Conservation (phyloP, 2,113 vertebrate species). For the Halichoeres trimaculatus region DNA sequence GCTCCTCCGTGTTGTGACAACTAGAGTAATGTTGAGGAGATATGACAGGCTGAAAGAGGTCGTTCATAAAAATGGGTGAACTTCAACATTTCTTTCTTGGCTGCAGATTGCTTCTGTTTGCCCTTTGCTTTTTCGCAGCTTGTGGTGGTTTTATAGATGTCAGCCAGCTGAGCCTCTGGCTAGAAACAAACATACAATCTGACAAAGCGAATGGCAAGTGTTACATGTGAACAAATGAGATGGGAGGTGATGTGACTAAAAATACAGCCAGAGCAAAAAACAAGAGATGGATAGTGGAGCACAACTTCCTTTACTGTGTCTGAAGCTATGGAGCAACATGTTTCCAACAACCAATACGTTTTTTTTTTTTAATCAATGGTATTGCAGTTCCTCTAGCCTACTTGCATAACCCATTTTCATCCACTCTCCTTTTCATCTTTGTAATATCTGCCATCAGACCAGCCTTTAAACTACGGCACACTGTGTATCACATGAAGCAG, state of each 20-base stretch:
- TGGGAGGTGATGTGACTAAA: constrained; percentile 3
- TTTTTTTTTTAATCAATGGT: background rate
- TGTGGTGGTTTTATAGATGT: constrained; percentile 59
- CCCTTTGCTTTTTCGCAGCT: constrained; percentile 40
- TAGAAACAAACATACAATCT: constrained; percentile 23
- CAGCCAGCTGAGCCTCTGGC: constrained; percentile 44
- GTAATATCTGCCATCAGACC: constrained; percentile 33
- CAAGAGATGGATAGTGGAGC: background rate
- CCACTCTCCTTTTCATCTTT: background rate
- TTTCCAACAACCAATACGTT: no score
- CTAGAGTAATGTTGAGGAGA: constrained; percentile 27
- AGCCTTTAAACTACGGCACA: constrained; percentile 13
- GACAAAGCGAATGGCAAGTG: constrained; percentile 34
- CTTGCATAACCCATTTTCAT: constrained; percentile 14
- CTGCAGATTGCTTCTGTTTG: constrained; percentile 46
- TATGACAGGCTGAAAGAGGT: constrained; percentile 26
- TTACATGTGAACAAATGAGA: constrained; percentile 27
- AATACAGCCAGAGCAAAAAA: background rate
- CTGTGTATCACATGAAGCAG: constrained; percentile 4
- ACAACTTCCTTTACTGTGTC: background rate
- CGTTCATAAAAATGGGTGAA: constrained; percentile 23
- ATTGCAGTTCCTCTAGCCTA: background rate
- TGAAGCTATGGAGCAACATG: no score
- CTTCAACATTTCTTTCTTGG: constrained; percentile 20
- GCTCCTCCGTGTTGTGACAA: constrained; percentile 39